phyloP scores from a whole-genome alignment of 64 coral and sea anemone genomes.

The Catalaphyllia jardinei region DNA sequence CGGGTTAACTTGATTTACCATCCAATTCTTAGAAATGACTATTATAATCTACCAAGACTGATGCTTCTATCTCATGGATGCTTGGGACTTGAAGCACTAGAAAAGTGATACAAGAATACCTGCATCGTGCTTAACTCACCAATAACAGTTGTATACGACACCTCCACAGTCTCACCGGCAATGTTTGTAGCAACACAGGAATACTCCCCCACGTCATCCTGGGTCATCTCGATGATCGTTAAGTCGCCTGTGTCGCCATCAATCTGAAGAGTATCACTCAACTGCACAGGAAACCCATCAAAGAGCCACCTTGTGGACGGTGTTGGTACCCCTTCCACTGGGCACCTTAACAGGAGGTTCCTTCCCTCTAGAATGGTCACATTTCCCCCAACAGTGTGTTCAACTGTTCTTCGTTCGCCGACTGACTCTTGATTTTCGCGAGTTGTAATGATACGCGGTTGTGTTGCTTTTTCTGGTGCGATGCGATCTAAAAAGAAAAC shows the following conservation, averaged over 20 bases:
- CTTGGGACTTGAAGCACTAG: background rate
- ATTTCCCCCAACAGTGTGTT: constrained; percentile 68
- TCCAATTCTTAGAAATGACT: no score
- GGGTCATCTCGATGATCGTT: constrained; percentile 73
- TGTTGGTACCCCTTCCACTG: constrained; percentile 59
- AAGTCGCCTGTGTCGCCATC: constrained; percentile 45
- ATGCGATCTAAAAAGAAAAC: constrained; percentile 15
- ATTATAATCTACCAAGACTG: background rate
- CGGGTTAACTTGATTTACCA: no score
- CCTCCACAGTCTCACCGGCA: constrained; percentile 58
- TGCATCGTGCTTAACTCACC: constrained; percentile 19
- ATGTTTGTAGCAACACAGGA: constrained; percentile 68
- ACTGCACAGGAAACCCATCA: constrained; percentile 46
- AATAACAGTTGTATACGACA: constrained; percentile 60
- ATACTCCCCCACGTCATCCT: constrained; percentile 63
- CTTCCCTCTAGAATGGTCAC: constrained; percentile 80
- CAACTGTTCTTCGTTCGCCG: constrained; percentile 35
- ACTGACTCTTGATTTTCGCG: background rate
- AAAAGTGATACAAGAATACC: background rate
- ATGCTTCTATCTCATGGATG: background rate
- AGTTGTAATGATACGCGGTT: constrained; percentile 41
- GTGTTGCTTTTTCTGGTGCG: background rate
- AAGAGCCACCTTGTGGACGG: constrained; percentile 66
- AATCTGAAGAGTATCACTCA: constrained; percentile 63
- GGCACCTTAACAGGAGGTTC: constrained; percentile 70